Base-by-base conservation (phyloP, 2,797 vertebrate genomes). In the Channallabes apus region DNA sequence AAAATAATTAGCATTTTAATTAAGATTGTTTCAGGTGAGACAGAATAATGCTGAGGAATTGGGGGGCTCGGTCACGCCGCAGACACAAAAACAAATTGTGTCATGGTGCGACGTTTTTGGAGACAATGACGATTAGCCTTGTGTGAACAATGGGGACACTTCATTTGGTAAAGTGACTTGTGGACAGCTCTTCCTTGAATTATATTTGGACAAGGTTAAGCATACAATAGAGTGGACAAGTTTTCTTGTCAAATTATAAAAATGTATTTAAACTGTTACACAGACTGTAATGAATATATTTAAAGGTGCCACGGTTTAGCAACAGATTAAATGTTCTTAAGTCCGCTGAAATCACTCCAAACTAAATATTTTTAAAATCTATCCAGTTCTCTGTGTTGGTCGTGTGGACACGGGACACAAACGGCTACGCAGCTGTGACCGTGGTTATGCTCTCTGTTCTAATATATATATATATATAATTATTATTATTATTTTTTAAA, bases 91-190 rank as follows among this genome's bases (percentile, higher is more conserved):
- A 56, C 73, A 87, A 82, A 75, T 82, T 27, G 89, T 86, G 89
- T 91, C 91, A 91, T 77, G 69, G n/a, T 84, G 89, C 90, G 87
- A 77, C 89, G 86, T 92, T 90, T 86, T 82, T 88, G 88, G 85
- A 92, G 46, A 93, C 92, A 93, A 93, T 91, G 91, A 93, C 89
- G 90, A 93, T 93, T 92, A 93, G 91, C 91, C 87, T 88, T 87
- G 90, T 88, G 82, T 79, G 91, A 92, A 95, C 94, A 95, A 92
- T 86, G 46, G 84, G 88, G 87, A 86, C 87, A 77, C 90, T 91
- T 62, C 76, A 82, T 79, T 89, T 85, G 86, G 90, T 88, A 92
- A 91, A 65, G 88, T 82, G n/a, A 87, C 91, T 88, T 73, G 88
- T 82, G 80, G 29, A 77, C 22, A 58, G 61, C 84, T 93, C 91